Conservation (phyloP, 2,797 vertebrate genomes). For the Gadopsis marmoratus region DNA sequence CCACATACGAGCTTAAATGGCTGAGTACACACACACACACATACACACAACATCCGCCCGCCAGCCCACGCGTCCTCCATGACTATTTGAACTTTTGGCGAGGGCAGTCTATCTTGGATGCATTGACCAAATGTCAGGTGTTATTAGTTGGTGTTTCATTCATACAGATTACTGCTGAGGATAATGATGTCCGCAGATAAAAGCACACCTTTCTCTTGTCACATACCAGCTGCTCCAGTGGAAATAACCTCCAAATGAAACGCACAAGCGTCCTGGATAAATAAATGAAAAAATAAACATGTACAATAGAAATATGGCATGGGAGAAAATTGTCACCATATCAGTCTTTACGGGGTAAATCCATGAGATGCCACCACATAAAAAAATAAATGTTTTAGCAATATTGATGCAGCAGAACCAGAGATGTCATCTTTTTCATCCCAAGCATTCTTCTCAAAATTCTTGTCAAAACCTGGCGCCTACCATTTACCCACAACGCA, state of each 20-base stretch:
- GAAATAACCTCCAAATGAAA: constrained; percentile 34
- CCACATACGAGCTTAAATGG: constrained; percentile 70
- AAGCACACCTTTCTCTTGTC: constrained; percentile 57
- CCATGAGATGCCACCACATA: neutral
- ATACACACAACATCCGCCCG: constrained; percentile 45
- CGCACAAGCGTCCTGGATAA: constrained; percentile 19
- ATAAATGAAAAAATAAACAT: neutral
- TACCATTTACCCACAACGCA: neutral
- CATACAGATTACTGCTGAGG: constrained; percentile 59
- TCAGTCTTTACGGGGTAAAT: neutral
- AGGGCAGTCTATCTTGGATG: constrained; percentile 69
- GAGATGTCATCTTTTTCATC: neutral
- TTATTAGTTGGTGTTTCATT: constrained; percentile 71
- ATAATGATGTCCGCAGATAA: constrained; percentile 60
- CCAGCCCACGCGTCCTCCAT: constrained; percentile 71
- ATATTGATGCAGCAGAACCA: neutral
- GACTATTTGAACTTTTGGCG: constrained; percentile 79
- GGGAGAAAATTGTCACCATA: neutral
- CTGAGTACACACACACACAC: constrained; percentile 20
- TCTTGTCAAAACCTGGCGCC: neutral
- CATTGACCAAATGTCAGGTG: constrained; percentile 76
- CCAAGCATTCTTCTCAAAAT: neutral
- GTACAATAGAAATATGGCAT: neutral
- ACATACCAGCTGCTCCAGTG: constrained; percentile 27
- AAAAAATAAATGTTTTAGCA: neutral